Conservation (phyloP, 1,140 invertebrate genomes). For the Drosophila nigrodunni region DNA sequence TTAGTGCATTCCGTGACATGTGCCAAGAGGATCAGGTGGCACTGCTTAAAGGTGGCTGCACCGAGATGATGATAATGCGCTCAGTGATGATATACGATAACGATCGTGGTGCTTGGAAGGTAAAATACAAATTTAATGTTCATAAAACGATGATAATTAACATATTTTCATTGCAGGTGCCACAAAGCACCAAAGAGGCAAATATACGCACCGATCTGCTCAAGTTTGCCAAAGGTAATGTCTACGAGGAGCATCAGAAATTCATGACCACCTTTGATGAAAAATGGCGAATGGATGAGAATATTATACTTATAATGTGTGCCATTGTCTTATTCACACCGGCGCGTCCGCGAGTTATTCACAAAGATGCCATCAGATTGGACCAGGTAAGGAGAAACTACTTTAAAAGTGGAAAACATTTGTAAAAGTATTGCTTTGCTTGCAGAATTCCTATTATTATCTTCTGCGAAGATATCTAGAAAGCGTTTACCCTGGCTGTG, state of each 20-base stretch:
- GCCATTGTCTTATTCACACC: conserved; percentile 96
- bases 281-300: conserved; percentile 92
- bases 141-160: neutral
- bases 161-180: conserved; percentile 86
- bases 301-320: conserved; percentile 94
- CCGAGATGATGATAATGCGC: conserved; percentile 94
- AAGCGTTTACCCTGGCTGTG: conserved; percentile 92
- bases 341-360: conserved; percentile 91
- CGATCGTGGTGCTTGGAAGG: conserved; percentile 93
- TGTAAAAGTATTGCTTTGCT: conserved; percentile 32
- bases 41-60: conserved; percentile 91
- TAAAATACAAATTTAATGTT: conserved; percentile 63
- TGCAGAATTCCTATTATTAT: conserved; percentile 95
- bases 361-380: conserved; percentile 93
- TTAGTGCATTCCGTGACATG: conserved; percentile 94
- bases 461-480: conserved; percentile 94
- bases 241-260: conserved; percentile 93
- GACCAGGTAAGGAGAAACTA: conserved; percentile 89
- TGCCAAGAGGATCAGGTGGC: conserved; percentile 96
- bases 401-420: neutral
- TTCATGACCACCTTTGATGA: conserved; percentile 93
- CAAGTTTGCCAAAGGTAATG: conserved; percentile 93
- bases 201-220: conserved; percentile 93
- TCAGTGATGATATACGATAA: conserved; percentile 95
- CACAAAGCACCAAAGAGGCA: conserved; percentile 88